Conservation (phyloP, 2,888 invertebrate genomes). For the Phania funesta region DNA sequence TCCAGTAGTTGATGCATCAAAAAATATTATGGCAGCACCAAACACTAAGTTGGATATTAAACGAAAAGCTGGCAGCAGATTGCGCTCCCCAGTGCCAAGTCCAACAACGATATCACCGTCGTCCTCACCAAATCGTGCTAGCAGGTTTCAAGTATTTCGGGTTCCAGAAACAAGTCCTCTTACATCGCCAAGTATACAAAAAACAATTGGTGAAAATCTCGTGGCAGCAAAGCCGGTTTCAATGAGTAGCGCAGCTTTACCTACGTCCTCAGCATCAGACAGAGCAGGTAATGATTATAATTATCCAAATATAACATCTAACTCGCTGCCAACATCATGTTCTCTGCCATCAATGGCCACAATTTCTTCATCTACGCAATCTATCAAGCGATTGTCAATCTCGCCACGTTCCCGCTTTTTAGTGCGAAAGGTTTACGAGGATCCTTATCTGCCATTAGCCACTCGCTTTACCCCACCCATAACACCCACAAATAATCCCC, state of each 20-base stretch:
- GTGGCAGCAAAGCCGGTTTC: conserved; percentile 43
- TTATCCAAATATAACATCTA: conserved; percentile 70
- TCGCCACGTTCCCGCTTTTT: conserved; percentile 79
- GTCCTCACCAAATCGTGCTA: conserved; percentile 84
- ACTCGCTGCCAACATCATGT: conserved; percentile 75
- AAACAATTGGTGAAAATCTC: conserved; percentile 42
- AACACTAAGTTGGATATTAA: conserved; percentile 77
- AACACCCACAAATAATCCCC: conserved; percentile 76
- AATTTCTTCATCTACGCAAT: conserved; percentile 77
- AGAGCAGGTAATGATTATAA: conserved; percentile 71
- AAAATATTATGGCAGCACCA: conserved; percentile 69
- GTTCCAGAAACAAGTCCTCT: conserved; percentile 77
- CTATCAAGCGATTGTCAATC: conserved; percentile 76
- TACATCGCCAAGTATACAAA: conserved; percentile 74
- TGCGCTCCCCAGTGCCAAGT: conserved; percentile 85
- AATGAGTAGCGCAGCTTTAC: conserved; percentile 54
- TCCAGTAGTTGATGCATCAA: conserved; percentile 80
- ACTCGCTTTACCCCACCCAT: conserved; percentile 73
- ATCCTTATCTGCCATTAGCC: conserved; percentile 74
- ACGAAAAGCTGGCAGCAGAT: conserved; percentile 81
- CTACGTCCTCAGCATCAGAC: conserved; percentile 36
- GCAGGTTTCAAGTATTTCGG: conserved; percentile 80
- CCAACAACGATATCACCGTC: conserved; percentile 85
- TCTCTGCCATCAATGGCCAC: conserved; percentile 77
- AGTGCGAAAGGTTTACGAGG: conserved; percentile 78